Evolutionary conservation across 2,797 vertebrate species (phyloP).

Genomic region (Hoplostethus mediterraneus): DNA sequence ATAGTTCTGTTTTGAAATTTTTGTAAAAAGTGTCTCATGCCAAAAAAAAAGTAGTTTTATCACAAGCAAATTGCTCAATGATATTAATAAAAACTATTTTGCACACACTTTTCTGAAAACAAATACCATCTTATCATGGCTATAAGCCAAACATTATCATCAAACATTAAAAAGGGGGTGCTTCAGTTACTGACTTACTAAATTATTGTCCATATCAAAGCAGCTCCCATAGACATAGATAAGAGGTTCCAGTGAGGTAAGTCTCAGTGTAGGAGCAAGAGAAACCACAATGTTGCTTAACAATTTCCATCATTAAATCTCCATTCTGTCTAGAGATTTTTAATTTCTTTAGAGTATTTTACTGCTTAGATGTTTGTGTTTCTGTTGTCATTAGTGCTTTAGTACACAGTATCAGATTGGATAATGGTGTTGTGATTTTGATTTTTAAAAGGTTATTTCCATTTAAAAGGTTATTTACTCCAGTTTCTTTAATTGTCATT

Average conservation of each 20-base stretch:
- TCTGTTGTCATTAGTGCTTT: background rate
- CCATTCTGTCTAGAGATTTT: slow-evolving; percentile 4
- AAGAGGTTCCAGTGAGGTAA: too few species aligned
- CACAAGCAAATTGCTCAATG: too few species aligned
- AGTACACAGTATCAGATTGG: too few species aligned
- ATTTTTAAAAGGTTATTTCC: too few species aligned
- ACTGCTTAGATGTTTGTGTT: background rate
- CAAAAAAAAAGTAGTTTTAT: too few species aligned
- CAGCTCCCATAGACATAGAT: slow-evolving; percentile 17
- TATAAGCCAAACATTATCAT: slow-evolving; percentile 13
- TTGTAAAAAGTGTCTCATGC: too few species aligned
- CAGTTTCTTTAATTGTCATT: too few species aligned
- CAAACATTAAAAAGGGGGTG: slow-evolving; percentile 36
- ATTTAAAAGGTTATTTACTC: too few species aligned
- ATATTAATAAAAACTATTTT: too few species aligned
- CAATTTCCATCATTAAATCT: slow-evolving; percentile 3
- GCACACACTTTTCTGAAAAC: background rate
- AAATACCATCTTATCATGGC: slow-evolving; percentile 29
- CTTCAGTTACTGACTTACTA: background rate
- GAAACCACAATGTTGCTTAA: background rate
- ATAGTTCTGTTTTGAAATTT: too few species aligned
- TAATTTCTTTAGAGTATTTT: background rate
- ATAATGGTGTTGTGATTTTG: too few species aligned
- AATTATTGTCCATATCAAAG: slow-evolving; percentile 13
- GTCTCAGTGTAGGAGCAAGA: too few species aligned